Evolutionary conservation across 2,888 invertebrate species (phyloP), one percentile per base, ranked within the genome.

Genomic region (Agriopis marginaria): DNA sequence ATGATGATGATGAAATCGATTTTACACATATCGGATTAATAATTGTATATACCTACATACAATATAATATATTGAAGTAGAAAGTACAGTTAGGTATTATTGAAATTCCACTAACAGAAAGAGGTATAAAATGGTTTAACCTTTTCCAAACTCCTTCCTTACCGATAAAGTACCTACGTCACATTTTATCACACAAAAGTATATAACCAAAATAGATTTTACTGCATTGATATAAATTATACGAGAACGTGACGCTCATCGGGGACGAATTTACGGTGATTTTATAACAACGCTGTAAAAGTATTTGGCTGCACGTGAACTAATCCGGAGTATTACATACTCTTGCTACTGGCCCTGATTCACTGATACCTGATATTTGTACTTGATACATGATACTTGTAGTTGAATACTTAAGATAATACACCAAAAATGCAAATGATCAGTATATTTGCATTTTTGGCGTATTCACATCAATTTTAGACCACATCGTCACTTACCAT

Each of bases 291-390:
- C 80, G 88, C 91, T 89, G 86, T 92, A 92, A 93, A 93, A 85
- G 90, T 84, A 88, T 90, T 75, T 89, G 89, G 87, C 77, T 86
- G 87, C 86, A 88, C 88, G 81, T 83, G 88, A 84, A 85, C 75
- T 91, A 92, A 92, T 86, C 88, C 84, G 65, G 44, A 74, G 89
- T 78, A 86, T 91, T 89, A 90, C 79, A 76, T 44, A n/a, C 79
- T 78, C 79, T 82, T 77, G 84, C 87, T 86, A 83, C 83, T 76
- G 85, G 77, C 65, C 82, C 87, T 89, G 87, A 90, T 87, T 87
- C 85, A 82, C 82, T 84, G 79, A 81, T 85, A 49, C n/a, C 14
- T 17, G 32, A 54, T 39, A 49, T 39, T 50, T 60, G 49, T 40
- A 49, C 39, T 40, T 49, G 59, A 45, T 12, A 58, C 45, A n/a